Percentiles rank a stretch among this genome's conserved stretches.
These are phyloP conservation scores for Cenopis cana DNA, from an alignment of 2,888 invertebrate genomes.

Conservation along the genomic window DNA sequence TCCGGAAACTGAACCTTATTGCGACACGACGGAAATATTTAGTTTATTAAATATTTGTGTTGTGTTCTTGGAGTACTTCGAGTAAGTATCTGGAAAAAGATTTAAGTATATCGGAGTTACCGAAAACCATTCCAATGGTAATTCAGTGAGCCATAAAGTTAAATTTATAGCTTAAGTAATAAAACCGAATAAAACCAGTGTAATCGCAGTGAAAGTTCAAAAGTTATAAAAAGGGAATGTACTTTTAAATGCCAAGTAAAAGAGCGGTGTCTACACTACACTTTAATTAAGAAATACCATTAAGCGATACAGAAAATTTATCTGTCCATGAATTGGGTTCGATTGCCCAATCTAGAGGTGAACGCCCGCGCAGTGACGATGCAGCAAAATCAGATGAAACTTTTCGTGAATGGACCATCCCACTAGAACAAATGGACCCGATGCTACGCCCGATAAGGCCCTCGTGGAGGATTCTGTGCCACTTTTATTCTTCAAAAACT, in stretches of 20 bases:
- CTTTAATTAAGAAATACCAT: slow-evolving; percentile 49
- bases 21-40: not conserved
- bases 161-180: slow-evolving; percentile 21
- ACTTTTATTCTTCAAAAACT: slow-evolving; percentile 26
- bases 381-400: slow-evolving; percentile 59
- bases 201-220: slow-evolving; percentile 26
- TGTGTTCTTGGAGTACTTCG: not conserved
- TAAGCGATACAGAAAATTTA: slow-evolving; percentile 52
- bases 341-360: slow-evolving; percentile 68
- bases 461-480: slow-evolving; percentile 44
- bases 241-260: slow-evolving; percentile 34
- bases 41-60: not conserved
- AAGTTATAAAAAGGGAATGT: slow-evolving; percentile 31
- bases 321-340: slow-evolving; percentile 58
- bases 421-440: slow-evolving; percentile 55
- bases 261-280: slow-evolving; percentile 32
- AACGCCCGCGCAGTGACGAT: slow-evolving; percentile 57
- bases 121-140: slow-evolving; percentile 15
- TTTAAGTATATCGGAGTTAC: not conserved
- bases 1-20: slow-evolving; percentile 12
- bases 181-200: slow-evolving; percentile 20
- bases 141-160: slow-evolving; percentile 17
- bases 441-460: slow-evolving; percentile 57
- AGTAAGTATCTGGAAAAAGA: not conserved
- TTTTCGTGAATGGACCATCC: slow-evolving; percentile 73